Evolutionary conservation across 2,113 vertebrate genomes (phyloP), one percentile per base, ranked within the genome.

Genomic region (Asarcornis scutulata): DNA sequence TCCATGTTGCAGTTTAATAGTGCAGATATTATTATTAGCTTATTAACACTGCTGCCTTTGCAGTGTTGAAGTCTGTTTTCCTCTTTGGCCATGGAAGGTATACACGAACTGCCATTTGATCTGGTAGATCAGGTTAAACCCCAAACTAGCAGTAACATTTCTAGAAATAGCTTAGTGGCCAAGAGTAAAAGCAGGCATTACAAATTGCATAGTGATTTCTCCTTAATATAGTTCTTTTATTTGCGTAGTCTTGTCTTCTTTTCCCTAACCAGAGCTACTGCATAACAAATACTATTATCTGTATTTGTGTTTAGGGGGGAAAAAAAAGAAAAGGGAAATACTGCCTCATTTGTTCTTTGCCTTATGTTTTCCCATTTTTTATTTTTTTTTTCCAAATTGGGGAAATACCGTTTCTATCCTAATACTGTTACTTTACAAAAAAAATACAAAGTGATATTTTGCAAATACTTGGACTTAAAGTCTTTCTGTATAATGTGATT

Each of bases 91-190:
- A 50, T 94, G 93, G 93, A 95, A 91, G 77, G 20, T 84, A 79
- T 58, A 94, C 81, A 36, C 68, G 86, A 93, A 86, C 80, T 95
- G 95, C 86, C 89, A 96, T 94, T 96, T 97, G 96, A 96, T 94
- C 95, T 93, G 96, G 92, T 91, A 83, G 96, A 97, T 97, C 96
- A 94, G 53, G 92, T 96, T 92, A 96, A 96, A 76, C 93, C 52
- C 32, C 77, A 89, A 86, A 94, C 92, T 46, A 75, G 91, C 82
- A 53, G 94, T 94, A 95, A 78, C 93, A 88, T 95, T 96, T 97
- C 96, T 96, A 95, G 91, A 96, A 96, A 97, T 97, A 97, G 96
- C 88, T 93, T 20, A 0, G 74, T 93, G 88, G 77, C 86, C 92
- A 73, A 63, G 73, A 69, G 76, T 73, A 66, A 94, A 93, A 83